Evolutionary conservation across 92 coral and sea anemone species (phyloP), one percentile per base, ranked within the genome.

Genomic region (Siderastrea radians): DNA sequence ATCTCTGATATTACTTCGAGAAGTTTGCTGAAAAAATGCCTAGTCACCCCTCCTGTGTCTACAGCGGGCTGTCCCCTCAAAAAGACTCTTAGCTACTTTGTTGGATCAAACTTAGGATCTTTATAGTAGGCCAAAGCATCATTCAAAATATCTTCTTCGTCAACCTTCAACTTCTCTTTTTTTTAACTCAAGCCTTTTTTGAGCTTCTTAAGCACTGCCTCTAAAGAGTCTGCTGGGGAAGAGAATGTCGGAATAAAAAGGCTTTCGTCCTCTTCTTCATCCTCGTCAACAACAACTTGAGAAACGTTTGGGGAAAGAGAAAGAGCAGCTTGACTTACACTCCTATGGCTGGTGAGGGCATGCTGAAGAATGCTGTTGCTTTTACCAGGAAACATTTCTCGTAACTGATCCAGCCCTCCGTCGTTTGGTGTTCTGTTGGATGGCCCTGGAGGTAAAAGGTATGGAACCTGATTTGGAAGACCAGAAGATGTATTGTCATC

Each of bases 91-190:
- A 26, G 38, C 38, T 26, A 26, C 38, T 26, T 26, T 26, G 38
- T 26, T 26, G 38, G 38, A 26, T 26, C 38, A 86, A 93, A 93
- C 57, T 73, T 81, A 3, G 77, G 65, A 85, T 88, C 84, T 85
- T 90, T 93, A 59, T 90, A 93, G 60, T 87, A 87, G 7, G 90
- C 71, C 77, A 93, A 79, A 15, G 92, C 94, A 88, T 93, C 96
- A 80, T 75, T 84, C 49, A 88, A 78, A 8, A 93, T 49, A 61
- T 93, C 89, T 6, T 82, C 89, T 69, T 88, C 82, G 13, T 85
- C 90, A 38, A 90, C 67, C 73, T 75, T 89, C 4, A 89, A 63
- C 58, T 85, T 89, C 75, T 78, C 90, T 81, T 88, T 88, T 58
- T 83, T 57, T 9, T 52, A 13, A 72, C 68, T 72, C 80, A 83